These are phyloP conservation scores for Chesias legatella DNA, from an alignment of 2,888 invertebrate species.

Conservation along the genomic window DNA sequence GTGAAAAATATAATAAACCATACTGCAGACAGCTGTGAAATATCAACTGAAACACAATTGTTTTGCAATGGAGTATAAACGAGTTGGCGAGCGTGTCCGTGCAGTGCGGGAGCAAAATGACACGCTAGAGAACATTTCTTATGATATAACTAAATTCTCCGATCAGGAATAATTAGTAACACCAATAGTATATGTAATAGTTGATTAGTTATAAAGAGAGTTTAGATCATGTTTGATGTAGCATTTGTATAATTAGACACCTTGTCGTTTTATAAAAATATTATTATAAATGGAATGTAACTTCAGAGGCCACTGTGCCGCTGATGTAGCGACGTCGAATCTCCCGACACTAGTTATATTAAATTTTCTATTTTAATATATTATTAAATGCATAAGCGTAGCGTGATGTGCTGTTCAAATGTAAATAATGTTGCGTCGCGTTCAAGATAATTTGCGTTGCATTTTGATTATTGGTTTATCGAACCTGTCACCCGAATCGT, in stretches of 20 bases:
- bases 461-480: conserved; percentile 40
- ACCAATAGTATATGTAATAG: conserved; percentile 70
- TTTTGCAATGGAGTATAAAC: conserved; percentile 19
- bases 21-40: too few relatives aligned
- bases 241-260: conserved; percentile 71
- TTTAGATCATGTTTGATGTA: conserved; percentile 66
- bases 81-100: conserved; percentile 21
- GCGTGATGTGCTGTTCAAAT: conserved; percentile 58
- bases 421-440: conserved; percentile 53
- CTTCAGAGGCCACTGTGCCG: conserved; percentile 46
- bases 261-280: conserved; percentile 62
- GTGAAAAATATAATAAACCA: too few relatives aligned
- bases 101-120: conserved; percentile 27
- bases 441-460: conserved; percentile 39
- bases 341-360: conserved; percentile 73
- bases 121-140: conserved; percentile 39
- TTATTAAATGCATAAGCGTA: conserved; percentile 59
- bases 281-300: conserved; percentile 41
- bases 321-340: conserved; percentile 63
- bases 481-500: conserved; percentile 44
- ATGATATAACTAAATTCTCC: conserved; percentile 49
- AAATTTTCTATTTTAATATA: conserved; percentile 80
- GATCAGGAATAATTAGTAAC: conserved; percentile 57
- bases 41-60: too few relatives aligned
- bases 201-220: conserved; percentile 60